Base-by-base conservation (phyloP, 2,113 vertebrate species). In the Himantopus leucocephalus region DNA sequence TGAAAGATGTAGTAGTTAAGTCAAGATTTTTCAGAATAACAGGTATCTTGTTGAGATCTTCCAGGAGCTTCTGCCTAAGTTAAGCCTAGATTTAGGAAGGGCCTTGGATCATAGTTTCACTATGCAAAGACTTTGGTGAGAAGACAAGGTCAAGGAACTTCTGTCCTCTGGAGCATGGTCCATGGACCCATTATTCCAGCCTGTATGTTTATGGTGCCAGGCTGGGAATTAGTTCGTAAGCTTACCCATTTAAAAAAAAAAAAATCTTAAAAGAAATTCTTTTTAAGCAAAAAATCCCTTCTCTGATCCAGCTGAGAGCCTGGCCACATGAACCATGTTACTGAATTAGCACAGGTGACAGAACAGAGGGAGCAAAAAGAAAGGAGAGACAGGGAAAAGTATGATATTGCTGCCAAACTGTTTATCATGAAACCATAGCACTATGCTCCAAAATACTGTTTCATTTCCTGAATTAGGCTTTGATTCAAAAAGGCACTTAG, bases 401-500 rank as follows among this genome's bases (percentile, higher is more conserved):
- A 62, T 48, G 12, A n/a, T 67, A 45, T 6, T 55, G 18, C 60
- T 84, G 66, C 47, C 70, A 75, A 85, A 67, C n/a, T 27, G 39
- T 59, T 90, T 68, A 50, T 71, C 35, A 9, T 71, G 43, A 89
- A 96, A 92, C 56, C 71, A 78, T 18, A 37, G 64, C 21, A 47
- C 60, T 89, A 30, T 1, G 5, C 35, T 88, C 68, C 76, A 80
- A 47, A 94, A 85, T 94, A 62, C 39, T 56, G 88, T 78, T 83
- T 86, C 58, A 83, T 67, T 52, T 92, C 47, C 67, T 83, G 67
- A 86, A 85, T 90, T 95, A 77, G 91, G 87, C 93, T 84, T 37
- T 59, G 66, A 79, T 91, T 96, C 94, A 96, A 94, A 94, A 91
- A 88, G 14, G 81, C 85, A 95, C 94, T 94, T 95, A 95, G 34